Evolutionary conservation across 2,113 vertebrate species (phyloP), one percentile per base, ranked within the genome.

Genomic region (Pelvicachromis taeniatus): DNA sequence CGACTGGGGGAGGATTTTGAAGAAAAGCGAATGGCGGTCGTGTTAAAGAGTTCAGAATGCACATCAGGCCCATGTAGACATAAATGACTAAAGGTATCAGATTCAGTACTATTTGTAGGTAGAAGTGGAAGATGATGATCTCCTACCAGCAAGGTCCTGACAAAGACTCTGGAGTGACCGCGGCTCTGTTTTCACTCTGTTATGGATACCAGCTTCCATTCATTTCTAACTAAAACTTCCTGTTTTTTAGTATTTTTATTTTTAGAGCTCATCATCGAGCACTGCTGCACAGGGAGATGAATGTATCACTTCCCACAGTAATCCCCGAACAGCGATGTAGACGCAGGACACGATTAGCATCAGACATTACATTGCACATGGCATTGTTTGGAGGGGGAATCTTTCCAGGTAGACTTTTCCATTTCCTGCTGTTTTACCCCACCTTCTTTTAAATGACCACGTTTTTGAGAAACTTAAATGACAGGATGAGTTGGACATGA

Each of bases 141-240:
- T 50, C 16, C 16, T 75, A 50, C 10, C 70, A 75, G 10, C 10
- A 4, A 5, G 3, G 16, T 50, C 26, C 45, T 19, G 26, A 52
- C 17, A 50, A 75, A 75, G 26, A 50, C 70, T 35, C 19, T 11
- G 3, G 4, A 7, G 7, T 23, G 13, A 68, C 70, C 5, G 17
- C 2, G 5, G 63, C 63, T 85, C 16, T 91, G 80, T 88, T 90
- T 85, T 80, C 61, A 52, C 81, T 70, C 50, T 91, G 87, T 88
- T 78, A 75, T 88, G 84, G 88, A 92, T 68, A 89, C 85, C 3
- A 53, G 48, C 52, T 12, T 42, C 63, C 61, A 81, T 87, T 78
- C 4, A 73, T 55, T 80, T 61, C 79, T 19, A 45, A 56, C 78
- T 50, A 54, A 91, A 81, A 80, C 86, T 91, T 94, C 93, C 90